These are phyloP conservation scores for Pegea sp. DNA, from an alignment of 23 tunicate genomes.

Conservation along the genomic window DNA sequence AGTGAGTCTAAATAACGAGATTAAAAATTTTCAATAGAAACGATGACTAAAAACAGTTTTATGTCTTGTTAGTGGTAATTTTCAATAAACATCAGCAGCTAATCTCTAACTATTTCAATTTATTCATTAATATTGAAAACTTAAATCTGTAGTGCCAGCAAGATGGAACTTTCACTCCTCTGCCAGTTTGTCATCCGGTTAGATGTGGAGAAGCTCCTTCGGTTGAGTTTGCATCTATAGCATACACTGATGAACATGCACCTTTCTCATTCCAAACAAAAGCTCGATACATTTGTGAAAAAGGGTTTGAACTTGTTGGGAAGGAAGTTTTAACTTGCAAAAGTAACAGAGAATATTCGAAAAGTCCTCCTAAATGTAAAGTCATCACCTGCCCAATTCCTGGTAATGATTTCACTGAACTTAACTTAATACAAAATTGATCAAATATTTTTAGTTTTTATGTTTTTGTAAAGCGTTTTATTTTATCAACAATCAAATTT, in stretches of 20 bases:
- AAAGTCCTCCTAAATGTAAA: background rate
- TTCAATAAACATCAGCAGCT: too few relatives aligned
- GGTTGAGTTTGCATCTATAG: slow-evolving; percentile 1
- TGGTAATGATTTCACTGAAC: too few relatives aligned
- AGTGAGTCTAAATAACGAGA: too few relatives aligned
- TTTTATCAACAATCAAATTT: too few relatives aligned
- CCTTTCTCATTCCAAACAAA: background rate
- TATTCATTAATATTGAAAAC: too few relatives aligned
- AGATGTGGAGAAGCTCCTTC: slow-evolving; percentile 14
- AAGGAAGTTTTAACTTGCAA: background rate
- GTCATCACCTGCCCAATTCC: background rate
- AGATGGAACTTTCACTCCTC: slow-evolving; percentile 4
- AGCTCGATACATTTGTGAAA: background rate
- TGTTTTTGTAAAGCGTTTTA: too few relatives aligned
- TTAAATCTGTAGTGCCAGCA: slow-evolving; percentile 21
- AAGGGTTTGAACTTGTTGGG: background rate
- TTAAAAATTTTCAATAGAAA: too few relatives aligned
- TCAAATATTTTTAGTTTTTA: too few relatives aligned
- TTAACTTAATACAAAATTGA: too few relatives aligned
- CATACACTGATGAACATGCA: background rate
- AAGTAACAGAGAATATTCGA: background rate
- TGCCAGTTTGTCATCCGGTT: slow-evolving; percentile 28
- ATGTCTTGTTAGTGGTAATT: too few relatives aligned
- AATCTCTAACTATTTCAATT: too few relatives aligned
- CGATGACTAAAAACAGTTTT: too few relatives aligned